These are phyloP conservation scores for Tinea trinotella DNA, from an alignment of 2,888 invertebrate genomes.

Conservation along the genomic window DNA sequence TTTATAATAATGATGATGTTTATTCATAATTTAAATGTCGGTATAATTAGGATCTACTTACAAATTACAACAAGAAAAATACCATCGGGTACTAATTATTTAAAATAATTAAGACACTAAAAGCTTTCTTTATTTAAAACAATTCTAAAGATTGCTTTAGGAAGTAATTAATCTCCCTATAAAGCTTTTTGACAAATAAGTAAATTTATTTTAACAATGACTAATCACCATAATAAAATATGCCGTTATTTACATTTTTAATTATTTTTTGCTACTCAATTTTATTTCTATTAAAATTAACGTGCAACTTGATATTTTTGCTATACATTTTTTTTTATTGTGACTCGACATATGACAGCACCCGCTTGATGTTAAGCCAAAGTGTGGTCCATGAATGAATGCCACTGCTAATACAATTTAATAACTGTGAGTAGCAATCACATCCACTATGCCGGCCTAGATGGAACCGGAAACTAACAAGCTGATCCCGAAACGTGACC, in stretches of 20 bases:
- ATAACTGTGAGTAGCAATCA: too few species aligned
- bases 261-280: neutral
- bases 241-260: neutral
- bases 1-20: too few species aligned
- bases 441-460: too few species aligned
- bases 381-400: too few species aligned
- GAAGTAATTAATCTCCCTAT: neutral
- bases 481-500: too few species aligned
- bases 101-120: slow-evolving; percentile 10
- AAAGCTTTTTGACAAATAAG: slow-evolving; percentile 9
- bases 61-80: neutral
- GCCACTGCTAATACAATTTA: too few species aligned
- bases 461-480: too few species aligned
- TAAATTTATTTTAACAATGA: slow-evolving; percentile 3
- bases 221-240: neutral
- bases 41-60: neutral
- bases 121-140: slow-evolving; percentile 10
- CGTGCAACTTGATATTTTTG: neutral
- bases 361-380: too few species aligned
- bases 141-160: neutral
- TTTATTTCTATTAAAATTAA: neutral
- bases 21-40: too few species aligned
- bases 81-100: neutral
- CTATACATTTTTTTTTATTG: too few species aligned
- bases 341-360: too few species aligned